Evolutionary conservation across 2,797 vertebrate species (phyloP).

Genomic region (Melanotaenia trifasciata): DNA sequence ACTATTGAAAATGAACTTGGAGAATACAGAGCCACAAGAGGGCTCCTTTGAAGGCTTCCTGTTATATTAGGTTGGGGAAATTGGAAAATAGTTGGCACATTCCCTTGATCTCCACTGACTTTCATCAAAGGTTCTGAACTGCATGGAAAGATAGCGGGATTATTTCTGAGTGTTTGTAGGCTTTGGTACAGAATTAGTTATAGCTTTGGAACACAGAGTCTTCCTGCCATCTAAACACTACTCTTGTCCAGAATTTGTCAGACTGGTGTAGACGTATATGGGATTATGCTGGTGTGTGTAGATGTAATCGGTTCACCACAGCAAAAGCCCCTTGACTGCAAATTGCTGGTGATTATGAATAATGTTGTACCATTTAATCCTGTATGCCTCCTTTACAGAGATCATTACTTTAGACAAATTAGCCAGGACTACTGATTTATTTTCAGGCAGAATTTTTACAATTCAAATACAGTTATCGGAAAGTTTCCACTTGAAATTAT

Average conservation of each 20-base stretch:
- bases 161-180: conserved; percentile 82
- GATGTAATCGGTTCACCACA: conserved; percentile 29
- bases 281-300: conserved; percentile 13
- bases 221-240: conserved; percentile 66
- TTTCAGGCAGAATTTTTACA: conserved; percentile 12
- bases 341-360: conserved; percentile 8
- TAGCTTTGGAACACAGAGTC: conserved; percentile 77
- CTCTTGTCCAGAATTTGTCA: conserved; percentile 44
- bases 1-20: conserved; percentile 66
- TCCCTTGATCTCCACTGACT: conserved; percentile 85
- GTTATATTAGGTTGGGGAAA: conserved; percentile 83
- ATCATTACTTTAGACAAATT: not conserved
- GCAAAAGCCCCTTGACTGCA: not conserved
- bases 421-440: not conserved
- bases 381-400: not conserved
- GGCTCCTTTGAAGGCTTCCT: conserved; percentile 78
- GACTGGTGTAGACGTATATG: not conserved
- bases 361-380: not conserved
- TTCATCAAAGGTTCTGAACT: conserved; percentile 84
- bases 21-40: conserved; percentile 61
- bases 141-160: conserved; percentile 80
- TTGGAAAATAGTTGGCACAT: conserved; percentile 84
- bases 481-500: conserved; percentile 9
- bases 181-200: conserved; percentile 84
- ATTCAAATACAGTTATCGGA: not conserved